These are phyloP conservation scores for Protonemura montana DNA, from an alignment of 2,888 invertebrate genomes.

Conservation along the genomic window DNA sequence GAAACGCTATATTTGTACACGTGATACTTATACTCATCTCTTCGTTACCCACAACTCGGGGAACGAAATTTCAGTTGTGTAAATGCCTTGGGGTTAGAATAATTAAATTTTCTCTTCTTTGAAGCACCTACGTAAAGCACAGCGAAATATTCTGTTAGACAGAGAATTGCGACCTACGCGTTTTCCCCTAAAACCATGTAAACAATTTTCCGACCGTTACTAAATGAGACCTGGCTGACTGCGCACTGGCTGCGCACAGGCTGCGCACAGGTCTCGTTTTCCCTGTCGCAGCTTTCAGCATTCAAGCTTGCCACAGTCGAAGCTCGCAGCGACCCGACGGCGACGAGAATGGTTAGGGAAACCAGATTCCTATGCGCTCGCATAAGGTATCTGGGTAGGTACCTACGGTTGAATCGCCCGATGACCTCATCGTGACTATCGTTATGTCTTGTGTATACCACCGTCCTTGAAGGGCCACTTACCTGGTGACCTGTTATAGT, in stretches of 20 bases:
- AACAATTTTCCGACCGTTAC: background rate
- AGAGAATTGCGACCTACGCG: background rate
- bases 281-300: too few relatives aligned
- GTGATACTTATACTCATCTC: background rate
- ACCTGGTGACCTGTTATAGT: slow-evolving; percentile 44
- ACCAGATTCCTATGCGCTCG: background rate
- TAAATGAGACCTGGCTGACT: background rate
- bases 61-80: background rate
- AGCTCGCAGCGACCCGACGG: too few relatives aligned
- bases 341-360: background rate
- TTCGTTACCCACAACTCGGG: background rate
- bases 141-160: background rate
- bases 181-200: background rate
- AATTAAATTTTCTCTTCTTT: background rate
- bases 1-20: background rate
- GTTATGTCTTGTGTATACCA: background rate
- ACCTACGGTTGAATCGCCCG: background rate
- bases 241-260: background rate
- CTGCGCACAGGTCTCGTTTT: background rate
- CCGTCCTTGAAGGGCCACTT: slow-evolving; percentile 47
- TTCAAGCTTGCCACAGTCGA: too few relatives aligned
- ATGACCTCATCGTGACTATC: slow-evolving; percentile 29
- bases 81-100: background rate
- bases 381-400: background rate
- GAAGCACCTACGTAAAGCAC: background rate